These are phyloP conservation scores for Germaria angustata DNA, from an alignment of 2,888 invertebrate species.

Conservation along the genomic window DNA sequence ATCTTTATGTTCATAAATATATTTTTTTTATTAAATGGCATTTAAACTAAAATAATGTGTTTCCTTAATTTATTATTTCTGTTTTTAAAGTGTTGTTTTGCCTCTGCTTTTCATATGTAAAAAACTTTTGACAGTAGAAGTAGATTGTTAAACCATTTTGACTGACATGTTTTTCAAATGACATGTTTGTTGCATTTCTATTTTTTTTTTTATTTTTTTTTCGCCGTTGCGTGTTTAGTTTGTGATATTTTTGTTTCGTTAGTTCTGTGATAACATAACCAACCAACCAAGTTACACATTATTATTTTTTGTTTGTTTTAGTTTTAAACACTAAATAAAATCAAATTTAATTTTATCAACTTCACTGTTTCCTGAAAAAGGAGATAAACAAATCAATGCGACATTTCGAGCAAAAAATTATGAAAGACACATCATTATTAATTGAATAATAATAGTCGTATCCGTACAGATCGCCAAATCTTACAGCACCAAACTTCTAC, in stretches of 20 bases:
- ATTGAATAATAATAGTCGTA: no score
- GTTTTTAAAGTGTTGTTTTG: neutral
- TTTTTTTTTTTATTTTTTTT: no score
- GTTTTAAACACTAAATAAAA: constrained; percentile 4
- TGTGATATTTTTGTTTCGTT: constrained; percentile 15
- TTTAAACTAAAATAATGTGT: constrained; percentile 31
- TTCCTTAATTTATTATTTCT: constrained; percentile 5
- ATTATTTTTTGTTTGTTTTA: neutral
- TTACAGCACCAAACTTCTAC: no score
- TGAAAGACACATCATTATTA: no score
- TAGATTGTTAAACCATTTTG: constrained; percentile 63
- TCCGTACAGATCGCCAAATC: no score
- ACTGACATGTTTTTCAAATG: constrained; percentile 65
- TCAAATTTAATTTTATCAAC: constrained; percentile 22
- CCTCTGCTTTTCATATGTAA: constrained; percentile 5
- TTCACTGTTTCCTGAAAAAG: constrained; percentile 42
- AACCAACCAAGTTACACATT: constrained; percentile 30
- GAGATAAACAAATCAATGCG: neutral
- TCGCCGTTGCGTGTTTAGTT: constrained; percentile 30
- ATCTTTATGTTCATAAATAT: neutral
- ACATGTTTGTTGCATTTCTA: constrained; percentile 41
- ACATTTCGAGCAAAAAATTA: neutral
- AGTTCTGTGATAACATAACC: constrained; percentile 47
- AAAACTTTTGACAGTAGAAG: constrained; percentile 59
- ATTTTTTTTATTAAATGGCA: neutral